These are phyloP conservation scores for Polydrusus cervinus DNA, from an alignment of 2,888 invertebrate genomes.

Conservation along the genomic window DNA sequence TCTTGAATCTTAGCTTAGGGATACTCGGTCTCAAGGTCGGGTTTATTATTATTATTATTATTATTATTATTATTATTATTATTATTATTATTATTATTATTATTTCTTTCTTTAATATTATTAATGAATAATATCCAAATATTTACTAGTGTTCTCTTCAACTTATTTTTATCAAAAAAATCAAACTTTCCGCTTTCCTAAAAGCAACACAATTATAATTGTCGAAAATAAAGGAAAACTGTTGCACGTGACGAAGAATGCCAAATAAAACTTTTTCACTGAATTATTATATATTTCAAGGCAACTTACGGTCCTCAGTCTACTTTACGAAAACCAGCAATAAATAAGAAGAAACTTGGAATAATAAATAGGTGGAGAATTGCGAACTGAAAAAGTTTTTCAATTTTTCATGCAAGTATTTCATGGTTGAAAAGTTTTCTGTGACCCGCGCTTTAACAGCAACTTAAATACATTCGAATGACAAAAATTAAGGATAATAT, in stretches of 20 bases:
- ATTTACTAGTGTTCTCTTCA: too few relatives aligned
- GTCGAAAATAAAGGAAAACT: conserved; percentile 18
- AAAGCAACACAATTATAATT: background rate
- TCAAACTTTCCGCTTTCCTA: too few relatives aligned
- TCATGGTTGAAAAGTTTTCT: conserved; percentile 10
- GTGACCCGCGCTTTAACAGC: conserved; percentile 11
- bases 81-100: too few relatives aligned
- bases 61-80: too few relatives aligned
- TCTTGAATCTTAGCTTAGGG: too few relatives aligned
- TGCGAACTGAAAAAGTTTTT: conserved; percentile 43
- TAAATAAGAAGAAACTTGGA: conserved; percentile 41
- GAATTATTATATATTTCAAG: conserved; percentile 26
- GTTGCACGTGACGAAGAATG: conserved; percentile 30
- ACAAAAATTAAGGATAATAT: background rate
- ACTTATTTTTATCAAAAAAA: too few relatives aligned
- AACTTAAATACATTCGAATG: conserved; percentile 5
- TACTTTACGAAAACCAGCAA: conserved; percentile 38
- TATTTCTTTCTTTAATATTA: too few relatives aligned
- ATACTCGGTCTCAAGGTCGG: too few relatives aligned
- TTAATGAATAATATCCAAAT: too few relatives aligned
- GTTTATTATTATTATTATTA: too few relatives aligned
- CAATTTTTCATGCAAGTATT: conserved; percentile 44
- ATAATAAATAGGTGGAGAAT: conserved; percentile 49
- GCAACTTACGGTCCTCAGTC: conserved; percentile 35
- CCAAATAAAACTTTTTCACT: conserved; percentile 28